Percentiles rank a stretch among this genome's conserved stretches.
Evolutionary conservation across 30 jellyfish, hydroid and myxozoan species (phyloP).

Genomic region (Cassiopea xamachana): DNA sequence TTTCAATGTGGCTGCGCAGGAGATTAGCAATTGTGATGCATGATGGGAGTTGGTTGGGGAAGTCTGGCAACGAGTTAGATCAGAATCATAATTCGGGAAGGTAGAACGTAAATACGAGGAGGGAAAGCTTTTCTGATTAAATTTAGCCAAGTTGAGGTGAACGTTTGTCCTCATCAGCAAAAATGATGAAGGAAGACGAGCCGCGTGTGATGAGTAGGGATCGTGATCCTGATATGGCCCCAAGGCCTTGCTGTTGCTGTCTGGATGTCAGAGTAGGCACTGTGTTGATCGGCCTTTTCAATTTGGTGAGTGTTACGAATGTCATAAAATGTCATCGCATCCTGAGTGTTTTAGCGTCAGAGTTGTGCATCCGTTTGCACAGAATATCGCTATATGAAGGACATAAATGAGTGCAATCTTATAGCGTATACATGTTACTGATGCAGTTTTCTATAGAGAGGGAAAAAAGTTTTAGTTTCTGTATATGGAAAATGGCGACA

Average conservation of each 20-base stretch:
- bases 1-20: background rate
- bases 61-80: slow-evolving; percentile 74
- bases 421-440: no score
- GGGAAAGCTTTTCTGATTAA: background rate
- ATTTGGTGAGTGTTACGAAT: slow-evolving; percentile 75
- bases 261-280: slow-evolving; percentile 94
- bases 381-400: no score
- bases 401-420: no score
- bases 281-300: slow-evolving; percentile 84
- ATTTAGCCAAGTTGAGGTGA: background rate
- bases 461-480: no score
- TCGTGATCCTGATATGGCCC: slow-evolving; percentile 44
- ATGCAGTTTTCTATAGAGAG: no score
- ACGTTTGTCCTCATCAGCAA: background rate
- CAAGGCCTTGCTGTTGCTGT: slow-evolving; percentile 94
- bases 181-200: slow-evolving; percentile 63
- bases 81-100: slow-evolving; percentile 26
- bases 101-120: background rate
- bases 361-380: no score
- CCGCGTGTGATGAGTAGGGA: slow-evolving; percentile 39
- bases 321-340: no score
- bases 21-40: slow-evolving; percentile 4
- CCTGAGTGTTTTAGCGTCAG: no score
- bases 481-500: no score
- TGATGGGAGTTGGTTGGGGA: slow-evolving; percentile 23